Evolutionary conservation across 53 echinoderm and acorn worm species (phyloP).

Genomic region (Apostichopus leukothele): DNA sequence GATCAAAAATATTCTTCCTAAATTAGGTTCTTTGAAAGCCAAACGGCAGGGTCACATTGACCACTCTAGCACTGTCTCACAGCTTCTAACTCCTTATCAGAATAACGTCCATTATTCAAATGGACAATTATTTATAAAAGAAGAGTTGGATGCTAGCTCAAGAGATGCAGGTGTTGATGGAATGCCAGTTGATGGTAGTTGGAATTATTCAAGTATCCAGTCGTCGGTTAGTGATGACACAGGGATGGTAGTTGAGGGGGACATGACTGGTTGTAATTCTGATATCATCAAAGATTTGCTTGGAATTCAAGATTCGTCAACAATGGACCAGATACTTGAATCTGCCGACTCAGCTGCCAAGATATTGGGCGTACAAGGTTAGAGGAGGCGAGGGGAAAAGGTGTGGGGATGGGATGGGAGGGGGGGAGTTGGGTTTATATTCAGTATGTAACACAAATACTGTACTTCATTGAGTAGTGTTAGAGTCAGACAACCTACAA

Average conservation of each 20-base stretch:
- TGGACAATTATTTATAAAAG: not conserved
- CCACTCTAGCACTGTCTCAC: not conserved
- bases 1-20: conserved; percentile 32
- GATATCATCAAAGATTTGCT: conserved; percentile 94
- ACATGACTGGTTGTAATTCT: conserved; percentile 40
- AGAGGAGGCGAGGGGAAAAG: not conserved
- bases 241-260: conserved; percentile 2
- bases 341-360: conserved; percentile 96
- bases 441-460: too few relatives aligned
- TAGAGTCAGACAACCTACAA: too few relatives aligned
- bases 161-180: not conserved
- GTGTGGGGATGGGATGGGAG: too few relatives aligned
- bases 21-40: not conserved
- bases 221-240: not conserved
- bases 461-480: too few relatives aligned
- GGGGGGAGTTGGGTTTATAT: too few relatives aligned
- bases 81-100: not conserved
- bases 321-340: conserved; percentile 93
- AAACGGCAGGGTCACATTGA: not conserved
- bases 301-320: conserved; percentile 91
- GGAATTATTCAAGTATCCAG: not conserved
- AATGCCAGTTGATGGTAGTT: not conserved
- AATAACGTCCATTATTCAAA: not conserved
- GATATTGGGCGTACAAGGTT: conserved; percentile 70
- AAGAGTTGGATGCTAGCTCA: not conserved